Conservation (phyloP, 2,113 vertebrate genomes). For the Cnemophilus loriae region DNA sequence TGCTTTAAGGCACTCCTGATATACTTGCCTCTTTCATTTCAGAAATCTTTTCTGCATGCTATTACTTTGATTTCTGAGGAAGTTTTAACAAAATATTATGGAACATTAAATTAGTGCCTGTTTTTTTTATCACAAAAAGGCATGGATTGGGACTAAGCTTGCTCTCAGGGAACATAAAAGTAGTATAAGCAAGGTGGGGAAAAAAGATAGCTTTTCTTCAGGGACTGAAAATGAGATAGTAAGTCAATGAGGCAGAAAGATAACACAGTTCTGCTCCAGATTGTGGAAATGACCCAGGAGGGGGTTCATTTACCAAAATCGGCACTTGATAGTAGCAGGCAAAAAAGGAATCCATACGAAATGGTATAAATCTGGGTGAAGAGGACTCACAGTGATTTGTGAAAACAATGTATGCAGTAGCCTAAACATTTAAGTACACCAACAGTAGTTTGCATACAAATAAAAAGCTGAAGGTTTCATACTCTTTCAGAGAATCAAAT, state of each 20-base stretch:
- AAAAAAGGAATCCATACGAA: background rate
- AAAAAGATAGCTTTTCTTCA: constrained; percentile 39
- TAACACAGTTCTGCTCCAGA: constrained; percentile 43
- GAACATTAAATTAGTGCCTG: constrained; percentile 32
- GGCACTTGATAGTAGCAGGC: background rate
- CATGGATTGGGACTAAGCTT: constrained; percentile 18
- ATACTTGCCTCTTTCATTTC: background rate
- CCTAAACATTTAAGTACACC: background rate
- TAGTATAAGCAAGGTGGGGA: constrained; percentile 21
- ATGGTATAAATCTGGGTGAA: background rate
- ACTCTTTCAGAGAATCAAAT: background rate
- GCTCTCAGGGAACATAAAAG: constrained; percentile 28
- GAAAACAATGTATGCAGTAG: background rate
- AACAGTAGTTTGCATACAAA: background rate
- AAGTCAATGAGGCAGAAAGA: constrained; percentile 60
- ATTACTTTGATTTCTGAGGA: constrained; percentile 45
- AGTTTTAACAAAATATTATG: constrained; percentile 31
- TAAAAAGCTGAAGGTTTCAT: background rate
- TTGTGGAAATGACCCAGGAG: constrained; percentile 24
- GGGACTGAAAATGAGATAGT: constrained; percentile 35
- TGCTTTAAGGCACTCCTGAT: constrained; percentile 12
- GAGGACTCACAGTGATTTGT: background rate
- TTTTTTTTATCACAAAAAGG: constrained; percentile 7
- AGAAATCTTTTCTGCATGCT: background rate
- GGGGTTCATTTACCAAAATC: constrained; percentile 30